These are phyloP conservation scores for Whitmania pigra DNA, from an alignment of 1,140 invertebrate genomes.

Conservation along the genomic window DNA sequence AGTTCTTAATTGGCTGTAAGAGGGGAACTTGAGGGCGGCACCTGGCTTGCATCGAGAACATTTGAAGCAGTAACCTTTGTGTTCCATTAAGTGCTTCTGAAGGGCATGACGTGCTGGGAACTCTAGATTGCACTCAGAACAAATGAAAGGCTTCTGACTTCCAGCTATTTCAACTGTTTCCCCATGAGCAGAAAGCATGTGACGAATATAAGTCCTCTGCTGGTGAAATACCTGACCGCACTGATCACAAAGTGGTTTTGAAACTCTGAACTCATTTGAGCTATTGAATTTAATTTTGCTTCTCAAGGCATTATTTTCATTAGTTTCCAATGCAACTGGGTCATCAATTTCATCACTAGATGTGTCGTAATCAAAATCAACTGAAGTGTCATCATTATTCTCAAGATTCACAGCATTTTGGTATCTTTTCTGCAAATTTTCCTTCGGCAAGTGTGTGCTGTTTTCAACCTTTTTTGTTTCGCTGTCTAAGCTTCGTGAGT, in stretches of 20 bases:
- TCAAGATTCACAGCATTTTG: background rate
- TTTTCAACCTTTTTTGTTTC: no score
- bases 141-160: conserved; percentile 1
- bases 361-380: background rate
- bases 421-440: background rate
- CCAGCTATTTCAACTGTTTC: background rate
- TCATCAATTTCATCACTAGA: background rate
- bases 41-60: conserved; percentile 1
- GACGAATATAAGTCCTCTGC: conserved; percentile 2
- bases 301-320: background rate
- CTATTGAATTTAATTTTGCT: background rate
- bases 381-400: conserved; percentile 4
- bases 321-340: background rate
- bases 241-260: background rate
- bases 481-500: background rate
- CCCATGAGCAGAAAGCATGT: background rate
- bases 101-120: background rate
- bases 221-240: conserved; percentile 9
- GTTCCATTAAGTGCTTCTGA: conserved; percentile 6
- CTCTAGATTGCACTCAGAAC: background rate
- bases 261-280: conserved; percentile 1
- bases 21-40: conserved; percentile 3
- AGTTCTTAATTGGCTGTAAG: conserved; percentile 9
- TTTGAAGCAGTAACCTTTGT: conserved; percentile 8
- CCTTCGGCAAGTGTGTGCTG: background rate